Conservation (phyloP, 2,797 vertebrate species). For the Acanthurus leucopareius region DNA sequence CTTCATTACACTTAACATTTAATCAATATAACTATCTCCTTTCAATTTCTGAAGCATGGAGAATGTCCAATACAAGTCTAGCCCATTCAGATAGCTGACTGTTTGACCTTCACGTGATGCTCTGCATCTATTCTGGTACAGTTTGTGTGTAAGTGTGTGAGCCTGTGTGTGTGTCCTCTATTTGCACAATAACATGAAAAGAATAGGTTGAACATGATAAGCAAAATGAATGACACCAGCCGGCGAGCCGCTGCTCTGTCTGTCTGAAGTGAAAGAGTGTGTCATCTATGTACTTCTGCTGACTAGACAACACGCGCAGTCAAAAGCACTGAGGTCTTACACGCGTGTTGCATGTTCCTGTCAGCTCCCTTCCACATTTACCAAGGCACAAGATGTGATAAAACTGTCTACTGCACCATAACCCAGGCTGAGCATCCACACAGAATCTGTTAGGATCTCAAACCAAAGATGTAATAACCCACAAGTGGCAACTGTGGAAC, state of each 20-base stretch:
- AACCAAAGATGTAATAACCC: constrained; percentile 51
- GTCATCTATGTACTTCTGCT: constrained; percentile 72
- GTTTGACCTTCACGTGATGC: constrained; percentile 79
- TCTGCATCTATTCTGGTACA: constrained; percentile 63
- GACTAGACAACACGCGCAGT: constrained; percentile 63
- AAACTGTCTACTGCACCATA: constrained; percentile 29
- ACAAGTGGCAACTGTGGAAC: constrained; percentile 36
- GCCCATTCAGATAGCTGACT: constrained; percentile 67
- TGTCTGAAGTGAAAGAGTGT: constrained; percentile 71
- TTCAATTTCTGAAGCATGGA: constrained; percentile 45
- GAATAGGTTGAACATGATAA: constrained; percentile 69
- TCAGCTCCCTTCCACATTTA: constrained; percentile 48
- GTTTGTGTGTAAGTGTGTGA: constrained; percentile 27
- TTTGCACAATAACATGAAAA: constrained; percentile 73
- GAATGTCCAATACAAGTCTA: constrained; percentile 68
- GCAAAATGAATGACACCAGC: constrained; percentile 72
- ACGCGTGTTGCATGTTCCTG: constrained; percentile 57
- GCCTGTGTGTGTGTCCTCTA: constrained; percentile 48
- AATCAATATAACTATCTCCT: constrained; percentile 56
- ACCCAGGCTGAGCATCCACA: constrained; percentile 31
- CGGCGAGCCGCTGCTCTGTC: constrained; percentile 60
- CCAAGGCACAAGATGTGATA: constrained; percentile 45
- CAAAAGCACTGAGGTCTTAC: constrained; percentile 53
- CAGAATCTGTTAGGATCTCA: constrained; percentile 34
- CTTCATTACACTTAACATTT: constrained; percentile 50